Conservation (phyloP, 2,113 vertebrate genomes). For the Engystomops pustulosus region DNA sequence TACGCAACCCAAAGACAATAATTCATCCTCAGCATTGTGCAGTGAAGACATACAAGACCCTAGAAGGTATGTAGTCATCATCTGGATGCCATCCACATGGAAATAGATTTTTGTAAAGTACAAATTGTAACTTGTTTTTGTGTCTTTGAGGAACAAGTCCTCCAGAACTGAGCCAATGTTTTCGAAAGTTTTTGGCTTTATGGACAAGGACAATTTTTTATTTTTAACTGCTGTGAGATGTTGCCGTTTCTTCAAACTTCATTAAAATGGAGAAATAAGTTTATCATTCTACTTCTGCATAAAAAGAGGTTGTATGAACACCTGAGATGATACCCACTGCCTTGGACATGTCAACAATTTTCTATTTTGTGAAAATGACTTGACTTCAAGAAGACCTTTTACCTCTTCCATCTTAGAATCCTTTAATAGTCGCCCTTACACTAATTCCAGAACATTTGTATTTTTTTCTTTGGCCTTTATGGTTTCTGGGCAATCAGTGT, state of each 20-base stretch:
- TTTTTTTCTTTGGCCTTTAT: too few species aligned
- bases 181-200: constrained; percentile 12
- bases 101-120: neutral
- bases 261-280: neutral
- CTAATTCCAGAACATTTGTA: too few species aligned
- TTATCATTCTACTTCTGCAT: too few species aligned
- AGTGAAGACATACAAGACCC: neutral
- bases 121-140: constrained; percentile 6
- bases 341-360: too few species aligned
- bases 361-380: too few species aligned
- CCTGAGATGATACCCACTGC: too few species aligned
- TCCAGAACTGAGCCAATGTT: constrained; percentile 26
- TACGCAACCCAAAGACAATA: neutral
- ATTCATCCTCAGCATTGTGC: neutral
- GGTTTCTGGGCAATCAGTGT: too few species aligned
- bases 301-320: too few species aligned
- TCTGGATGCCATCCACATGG: too few species aligned
- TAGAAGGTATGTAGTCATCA: neutral
- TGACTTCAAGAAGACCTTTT: too few species aligned
- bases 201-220: constrained; percentile 11
- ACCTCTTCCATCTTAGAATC: too few species aligned
- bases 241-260: neutral
- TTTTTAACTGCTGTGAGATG: constrained; percentile 6
- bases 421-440: too few species aligned
- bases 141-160: neutral